phyloP scores from a whole-genome alignment of 2,888 invertebrate species.

The Lamproptera curius region DNA sequence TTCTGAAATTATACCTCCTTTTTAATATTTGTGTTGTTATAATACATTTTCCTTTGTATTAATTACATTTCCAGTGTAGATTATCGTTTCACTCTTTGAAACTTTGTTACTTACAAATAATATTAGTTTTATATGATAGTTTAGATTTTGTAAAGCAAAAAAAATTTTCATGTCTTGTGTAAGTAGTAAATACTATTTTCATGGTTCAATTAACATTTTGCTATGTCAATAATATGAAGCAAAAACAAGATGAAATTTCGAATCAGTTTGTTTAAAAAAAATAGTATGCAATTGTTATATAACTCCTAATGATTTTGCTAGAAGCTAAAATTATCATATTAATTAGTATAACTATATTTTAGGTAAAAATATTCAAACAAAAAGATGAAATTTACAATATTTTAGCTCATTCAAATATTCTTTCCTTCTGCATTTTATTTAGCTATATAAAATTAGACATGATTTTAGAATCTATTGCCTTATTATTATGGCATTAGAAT shows the following conservation, averaged over 20 bases:
- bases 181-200: constrained; percentile 17
- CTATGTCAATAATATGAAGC: constrained; percentile 15
- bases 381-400: no score
- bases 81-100: background rate
- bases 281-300: no score
- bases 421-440: no score
- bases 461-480: no score
- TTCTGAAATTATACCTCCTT: background rate
- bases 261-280: no score
- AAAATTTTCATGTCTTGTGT: background rate
- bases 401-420: no score
- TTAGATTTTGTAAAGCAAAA: background rate
- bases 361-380: no score
- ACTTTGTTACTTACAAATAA: constrained; percentile 6
- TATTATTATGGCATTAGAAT: no score
- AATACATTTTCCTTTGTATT: background rate
- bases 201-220: constrained; percentile 11
- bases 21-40: constrained; percentile 3
- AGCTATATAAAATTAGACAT: no score
- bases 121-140: background rate
- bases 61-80: background rate
- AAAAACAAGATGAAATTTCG: constrained; percentile 7
- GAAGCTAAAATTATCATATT: no score
- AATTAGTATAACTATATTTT: no score
- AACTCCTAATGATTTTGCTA: no score